Conservation (phyloP, 2,797 vertebrate genomes). For the Rhinatrema bivittatum region DNA sequence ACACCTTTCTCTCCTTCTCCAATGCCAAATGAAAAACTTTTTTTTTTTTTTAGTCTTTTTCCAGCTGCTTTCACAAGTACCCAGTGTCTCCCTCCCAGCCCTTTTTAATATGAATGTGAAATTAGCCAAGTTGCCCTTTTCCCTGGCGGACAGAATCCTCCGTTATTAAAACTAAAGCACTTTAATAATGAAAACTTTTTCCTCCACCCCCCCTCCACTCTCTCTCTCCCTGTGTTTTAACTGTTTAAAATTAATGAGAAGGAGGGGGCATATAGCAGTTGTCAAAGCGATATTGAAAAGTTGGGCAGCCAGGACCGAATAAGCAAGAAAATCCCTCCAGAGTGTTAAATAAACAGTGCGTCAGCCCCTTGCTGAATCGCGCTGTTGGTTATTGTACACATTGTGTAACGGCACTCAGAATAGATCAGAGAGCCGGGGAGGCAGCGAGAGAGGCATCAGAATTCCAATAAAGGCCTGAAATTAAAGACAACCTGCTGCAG, state of each 20-base stretch:
- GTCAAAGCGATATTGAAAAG: constrained; percentile 87
- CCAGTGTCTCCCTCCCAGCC: constrained; percentile 56
- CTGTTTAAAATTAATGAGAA: constrained; percentile 93
- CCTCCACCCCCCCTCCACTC: constrained; percentile 45
- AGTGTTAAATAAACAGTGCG: constrained; percentile 96
- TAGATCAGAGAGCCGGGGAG: constrained; percentile 81
- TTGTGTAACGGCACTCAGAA: constrained; percentile 87
- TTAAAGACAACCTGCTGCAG: constrained; percentile 78
- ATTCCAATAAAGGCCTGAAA: constrained; percentile 82
- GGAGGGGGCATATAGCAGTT: constrained; percentile 74
- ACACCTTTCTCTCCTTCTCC: constrained; percentile 19
- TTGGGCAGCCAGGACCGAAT: constrained; percentile 64
- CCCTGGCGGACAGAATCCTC: constrained; percentile 72
- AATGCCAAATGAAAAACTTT: constrained; percentile 43
- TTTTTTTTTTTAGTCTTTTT: constrained; percentile 30
- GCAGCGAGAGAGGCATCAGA: constrained; percentile 70
- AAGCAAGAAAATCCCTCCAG: constrained; percentile 88
- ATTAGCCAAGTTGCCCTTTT: constrained; percentile 77
- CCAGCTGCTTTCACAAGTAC: constrained; percentile 46
- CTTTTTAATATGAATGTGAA: constrained; percentile 80
- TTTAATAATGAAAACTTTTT: constrained; percentile 95
- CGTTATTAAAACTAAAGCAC: constrained; percentile 87
- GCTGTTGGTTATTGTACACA: constrained; percentile 96
- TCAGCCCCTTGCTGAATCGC: constrained; percentile 75
- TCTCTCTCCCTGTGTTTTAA: constrained; percentile 60